phyloP scores from a whole-genome alignment of 1,140 invertebrate genomes.

The Ceratosolen fusciceps region DNA sequence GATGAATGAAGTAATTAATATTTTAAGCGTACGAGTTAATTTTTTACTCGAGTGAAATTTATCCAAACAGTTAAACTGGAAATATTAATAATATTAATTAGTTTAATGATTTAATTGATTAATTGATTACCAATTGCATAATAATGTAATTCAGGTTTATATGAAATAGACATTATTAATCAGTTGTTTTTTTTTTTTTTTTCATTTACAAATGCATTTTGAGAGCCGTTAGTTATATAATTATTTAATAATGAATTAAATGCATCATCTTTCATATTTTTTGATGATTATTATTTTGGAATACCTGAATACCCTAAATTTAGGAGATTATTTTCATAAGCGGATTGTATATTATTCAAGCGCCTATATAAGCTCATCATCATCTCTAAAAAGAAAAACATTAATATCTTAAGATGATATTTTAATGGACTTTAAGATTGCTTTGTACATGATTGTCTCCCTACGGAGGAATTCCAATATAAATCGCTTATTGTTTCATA shows the following conservation, averaged over 20 bases:
- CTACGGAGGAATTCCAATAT: too few species aligned
- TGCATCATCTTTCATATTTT: background rate
- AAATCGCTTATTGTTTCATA: too few species aligned
- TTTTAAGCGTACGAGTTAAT: too few species aligned
- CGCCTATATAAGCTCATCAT: slow-evolving; percentile 28
- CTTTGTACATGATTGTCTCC: too few species aligned
- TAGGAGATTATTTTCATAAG: slow-evolving; percentile 26
- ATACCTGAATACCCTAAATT: slow-evolving; percentile 33
- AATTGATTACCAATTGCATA: background rate
- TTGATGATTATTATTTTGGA: slow-evolving; percentile 7
- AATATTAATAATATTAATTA: background rate
- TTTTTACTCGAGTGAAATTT: too few species aligned
- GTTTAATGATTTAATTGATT: background rate
- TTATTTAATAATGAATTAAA: background rate
- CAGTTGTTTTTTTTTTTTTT: too few species aligned
- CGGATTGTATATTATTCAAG: slow-evolving; percentile 23
- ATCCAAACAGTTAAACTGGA: too few species aligned
- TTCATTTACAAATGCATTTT: background rate
- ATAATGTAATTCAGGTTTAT: background rate
- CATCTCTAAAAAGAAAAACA: slow-evolving; percentile 32
- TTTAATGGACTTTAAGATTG: too few species aligned
- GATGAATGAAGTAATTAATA: too few species aligned
- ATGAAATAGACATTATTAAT: too few species aligned
- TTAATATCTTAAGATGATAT: background rate
- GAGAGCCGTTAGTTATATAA: background rate